Conservation (phyloP, 1,140 invertebrate species). For the Drosophila repleta region DNA sequence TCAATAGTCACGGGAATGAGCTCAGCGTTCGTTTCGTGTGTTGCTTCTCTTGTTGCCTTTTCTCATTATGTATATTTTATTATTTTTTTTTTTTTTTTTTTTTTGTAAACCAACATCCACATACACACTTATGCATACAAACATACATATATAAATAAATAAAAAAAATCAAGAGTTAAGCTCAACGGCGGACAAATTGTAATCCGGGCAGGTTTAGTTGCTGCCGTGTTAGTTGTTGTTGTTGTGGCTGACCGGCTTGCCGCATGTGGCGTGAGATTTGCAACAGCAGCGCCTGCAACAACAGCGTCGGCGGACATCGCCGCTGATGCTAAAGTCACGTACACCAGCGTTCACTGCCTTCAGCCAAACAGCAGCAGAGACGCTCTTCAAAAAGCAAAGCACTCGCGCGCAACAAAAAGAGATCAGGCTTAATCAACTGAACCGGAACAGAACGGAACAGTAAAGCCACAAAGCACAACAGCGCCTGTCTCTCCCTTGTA, state of each 20-base stretch:
- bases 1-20: slow-evolving; percentile 22
- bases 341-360: slow-evolving; percentile 48
- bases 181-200: slow-evolving; percentile 62
- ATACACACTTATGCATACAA: neutral
- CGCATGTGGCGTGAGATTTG: slow-evolving; percentile 41
- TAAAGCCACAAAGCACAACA: neutral
- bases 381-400: slow-evolving; percentile 23
- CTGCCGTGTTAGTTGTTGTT: slow-evolving; percentile 36
- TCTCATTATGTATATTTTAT: slow-evolving; percentile 8
- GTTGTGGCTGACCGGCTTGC: slow-evolving; percentile 37
- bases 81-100: slow-evolving; percentile 9
- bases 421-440: slow-evolving; percentile 9
- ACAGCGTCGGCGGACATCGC: slow-evolving; percentile 60
- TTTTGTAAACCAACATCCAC: slow-evolving; percentile 43
- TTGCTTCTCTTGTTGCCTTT: slow-evolving; percentile 6
- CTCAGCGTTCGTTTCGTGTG: slow-evolving; percentile 15
- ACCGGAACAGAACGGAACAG: slow-evolving; percentile 35
- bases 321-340: slow-evolving; percentile 73
- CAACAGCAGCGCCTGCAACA: slow-evolving; percentile 39
- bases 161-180: slow-evolving; percentile 69
- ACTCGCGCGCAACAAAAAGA: slow-evolving; percentile 12
- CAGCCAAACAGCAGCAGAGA: slow-evolving; percentile 1
- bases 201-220: slow-evolving; percentile 54
- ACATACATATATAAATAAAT: slow-evolving; percentile 73
- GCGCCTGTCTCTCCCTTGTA: neutral